A percentile compares a stretch with the other conserved stretches of the same genome.
phyloP scores from a whole-genome alignment of 30 jellyfish, hydroid and myxozoan species.

The Aurelia coerulea region DNA sequence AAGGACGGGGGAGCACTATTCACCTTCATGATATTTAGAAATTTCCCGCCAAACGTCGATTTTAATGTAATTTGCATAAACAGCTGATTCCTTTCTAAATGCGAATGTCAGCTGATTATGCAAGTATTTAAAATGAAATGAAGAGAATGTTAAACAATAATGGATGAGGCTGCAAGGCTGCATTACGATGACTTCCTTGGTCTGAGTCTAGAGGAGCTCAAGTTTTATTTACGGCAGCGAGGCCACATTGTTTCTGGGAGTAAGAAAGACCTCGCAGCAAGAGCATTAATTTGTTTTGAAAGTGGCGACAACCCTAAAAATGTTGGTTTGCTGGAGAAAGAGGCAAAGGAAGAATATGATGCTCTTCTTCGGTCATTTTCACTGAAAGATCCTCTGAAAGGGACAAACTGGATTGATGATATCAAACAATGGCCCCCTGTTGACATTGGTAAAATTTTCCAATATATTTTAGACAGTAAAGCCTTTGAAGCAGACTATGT shows the following conservation, averaged over 20 bases:
- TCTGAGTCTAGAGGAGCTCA: neutral
- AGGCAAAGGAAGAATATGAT: neutral
- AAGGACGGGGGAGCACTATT: too few relatives aligned
- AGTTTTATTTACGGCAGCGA: neutral
- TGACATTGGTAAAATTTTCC: constrained; percentile 49
- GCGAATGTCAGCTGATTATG: too few relatives aligned
- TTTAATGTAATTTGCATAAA: too few relatives aligned
- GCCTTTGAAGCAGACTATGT: constrained; percentile 49
- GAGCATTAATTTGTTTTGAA: neutral
- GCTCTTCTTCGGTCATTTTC: neutral
- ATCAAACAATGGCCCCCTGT: constrained; percentile 49
- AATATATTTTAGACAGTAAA: constrained; percentile 14
- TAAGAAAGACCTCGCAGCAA: neutral
- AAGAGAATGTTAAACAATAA: too few relatives aligned
- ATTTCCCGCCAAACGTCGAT: too few relatives aligned
- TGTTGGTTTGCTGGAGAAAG: neutral
- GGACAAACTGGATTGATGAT: constrained; percentile 9
- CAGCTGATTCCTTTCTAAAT: too few relatives aligned
- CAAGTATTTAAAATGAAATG: too few relatives aligned
- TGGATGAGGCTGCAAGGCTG: neutral
- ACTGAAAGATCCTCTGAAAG: neutral
- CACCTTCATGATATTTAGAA: too few relatives aligned
- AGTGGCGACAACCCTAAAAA: neutral
- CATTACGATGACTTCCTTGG: neutral
- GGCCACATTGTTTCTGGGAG: neutral